phyloP scores from a whole-genome alignment of 64 coral and sea anemone genomes.

The Acropora tenuis region DNA sequence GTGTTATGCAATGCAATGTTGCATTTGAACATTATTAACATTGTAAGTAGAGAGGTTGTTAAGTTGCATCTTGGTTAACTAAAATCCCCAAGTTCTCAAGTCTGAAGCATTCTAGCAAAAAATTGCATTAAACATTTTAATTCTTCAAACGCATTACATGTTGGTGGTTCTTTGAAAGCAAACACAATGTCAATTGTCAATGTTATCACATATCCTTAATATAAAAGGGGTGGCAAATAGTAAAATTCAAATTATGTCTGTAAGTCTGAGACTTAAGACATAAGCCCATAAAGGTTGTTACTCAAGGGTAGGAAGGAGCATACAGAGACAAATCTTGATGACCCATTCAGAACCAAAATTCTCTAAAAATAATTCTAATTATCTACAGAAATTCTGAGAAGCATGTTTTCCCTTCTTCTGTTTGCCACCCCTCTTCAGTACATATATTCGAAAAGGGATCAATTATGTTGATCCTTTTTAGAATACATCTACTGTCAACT shows the following conservation, averaged over 20 bases:
- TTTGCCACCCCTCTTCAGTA: neutral
- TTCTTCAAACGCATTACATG: neutral
- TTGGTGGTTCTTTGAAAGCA: neutral
- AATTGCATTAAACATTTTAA: neutral
- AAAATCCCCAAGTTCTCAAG: neutral
- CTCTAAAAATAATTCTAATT: neutral
- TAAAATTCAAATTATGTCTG: neutral
- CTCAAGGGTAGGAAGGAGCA: neutral
- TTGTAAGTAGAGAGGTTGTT: neutral
- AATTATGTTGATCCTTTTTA: neutral
- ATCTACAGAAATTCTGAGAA: neutral
- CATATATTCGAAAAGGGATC: no score
- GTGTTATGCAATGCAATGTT: neutral
- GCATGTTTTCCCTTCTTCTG: neutral
- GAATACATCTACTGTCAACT: neutral
- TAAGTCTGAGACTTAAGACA: neutral
- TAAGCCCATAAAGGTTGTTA: neutral
- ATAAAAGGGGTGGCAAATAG: conserved; percentile 1
- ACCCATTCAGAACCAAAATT: neutral
- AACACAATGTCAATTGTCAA: neutral
- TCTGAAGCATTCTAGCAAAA: neutral
- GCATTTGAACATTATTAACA: neutral
- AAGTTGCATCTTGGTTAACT: neutral
- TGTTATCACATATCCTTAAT: neutral
- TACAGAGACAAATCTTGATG: neutral